Evolutionary conservation across 2,888 invertebrate genomes (phyloP).

Genomic region (Xylophagus ater): DNA sequence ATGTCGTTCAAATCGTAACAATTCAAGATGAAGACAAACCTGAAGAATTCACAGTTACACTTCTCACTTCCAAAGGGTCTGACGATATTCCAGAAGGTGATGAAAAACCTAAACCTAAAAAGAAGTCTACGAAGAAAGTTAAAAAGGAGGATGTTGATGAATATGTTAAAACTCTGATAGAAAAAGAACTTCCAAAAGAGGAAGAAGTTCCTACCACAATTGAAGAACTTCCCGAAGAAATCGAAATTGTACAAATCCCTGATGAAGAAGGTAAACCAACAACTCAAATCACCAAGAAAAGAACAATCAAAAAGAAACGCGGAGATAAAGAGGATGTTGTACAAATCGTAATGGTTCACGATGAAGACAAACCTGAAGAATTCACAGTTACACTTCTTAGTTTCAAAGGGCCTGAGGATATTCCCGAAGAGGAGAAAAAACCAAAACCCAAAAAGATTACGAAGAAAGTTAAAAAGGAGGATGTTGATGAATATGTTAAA

Average conservation of each 20-base stretch:
- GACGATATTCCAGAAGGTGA: too few species aligned
- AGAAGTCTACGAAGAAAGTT: slow-evolving; percentile 25
- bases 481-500: neutral
- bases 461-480: neutral
- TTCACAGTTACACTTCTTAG: too few species aligned
- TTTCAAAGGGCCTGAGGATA: too few species aligned
- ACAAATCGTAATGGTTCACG: slow-evolving; percentile 35
- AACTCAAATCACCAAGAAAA: slow-evolving; percentile 28
- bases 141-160: slow-evolving; percentile 34
- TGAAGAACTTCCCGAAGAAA: slow-evolving; percentile 32
- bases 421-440: too few species aligned
- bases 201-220: slow-evolving; percentile 33
- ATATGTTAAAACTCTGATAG: slow-evolving; percentile 35
- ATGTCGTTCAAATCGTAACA: slow-evolving; percentile 41
- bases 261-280: slow-evolving; percentile 27
- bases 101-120: slow-evolving; percentile 17
- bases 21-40: slow-evolving; percentile 36
- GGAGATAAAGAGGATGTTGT: slow-evolving; percentile 39
- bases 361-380: slow-evolving; percentile 34
- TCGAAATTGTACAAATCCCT: slow-evolving; percentile 22
- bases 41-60: slow-evolving; percentile 32
- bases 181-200: slow-evolving; percentile 38
- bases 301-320: slow-evolving; percentile 34
- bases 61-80: slow-evolving; percentile 18
- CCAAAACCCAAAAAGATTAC: neutral